These are phyloP conservation scores for Schizothorax lantsangensis DNA, from an alignment of 2,797 vertebrate genomes.

Conservation along the genomic window DNA sequence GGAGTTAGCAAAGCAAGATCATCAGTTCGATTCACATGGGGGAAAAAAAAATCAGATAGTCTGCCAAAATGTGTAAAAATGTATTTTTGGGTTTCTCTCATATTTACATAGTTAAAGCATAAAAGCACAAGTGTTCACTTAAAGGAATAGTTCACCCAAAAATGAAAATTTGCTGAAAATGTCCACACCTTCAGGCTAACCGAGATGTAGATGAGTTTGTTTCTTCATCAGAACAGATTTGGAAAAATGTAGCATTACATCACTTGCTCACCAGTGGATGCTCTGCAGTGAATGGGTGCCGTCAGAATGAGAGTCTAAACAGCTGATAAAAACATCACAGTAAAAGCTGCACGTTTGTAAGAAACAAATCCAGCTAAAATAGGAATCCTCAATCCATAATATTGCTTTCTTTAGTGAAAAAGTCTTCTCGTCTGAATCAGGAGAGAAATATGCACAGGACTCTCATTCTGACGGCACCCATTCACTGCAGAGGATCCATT, in stretches of 20 bases:
- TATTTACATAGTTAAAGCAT: not conserved
- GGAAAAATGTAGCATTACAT: not conserved
- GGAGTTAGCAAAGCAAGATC: not conserved
- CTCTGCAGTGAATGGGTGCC: not conserved
- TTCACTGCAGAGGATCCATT: not conserved
- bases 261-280: not conserved
- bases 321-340: too few relatives aligned
- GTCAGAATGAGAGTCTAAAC: not conserved
- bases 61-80: not conserved
- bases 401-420: not conserved
- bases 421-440: not conserved
- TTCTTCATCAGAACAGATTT: not conserved
- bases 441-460: not conserved
- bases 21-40: not conserved
- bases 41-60: too few relatives aligned
- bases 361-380: too few relatives aligned
- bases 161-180: not conserved
- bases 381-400: not conserved
- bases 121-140: not conserved
- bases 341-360: too few relatives aligned
- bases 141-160: not conserved
- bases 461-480: not conserved
- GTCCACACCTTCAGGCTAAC: not conserved
- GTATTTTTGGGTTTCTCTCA: not conserved
- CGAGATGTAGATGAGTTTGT: not conserved